Evolutionary conservation across 2,113 vertebrate genomes (phyloP), one percentile per base, ranked within the genome.

Genomic region (Thomomys bottae): DNA sequence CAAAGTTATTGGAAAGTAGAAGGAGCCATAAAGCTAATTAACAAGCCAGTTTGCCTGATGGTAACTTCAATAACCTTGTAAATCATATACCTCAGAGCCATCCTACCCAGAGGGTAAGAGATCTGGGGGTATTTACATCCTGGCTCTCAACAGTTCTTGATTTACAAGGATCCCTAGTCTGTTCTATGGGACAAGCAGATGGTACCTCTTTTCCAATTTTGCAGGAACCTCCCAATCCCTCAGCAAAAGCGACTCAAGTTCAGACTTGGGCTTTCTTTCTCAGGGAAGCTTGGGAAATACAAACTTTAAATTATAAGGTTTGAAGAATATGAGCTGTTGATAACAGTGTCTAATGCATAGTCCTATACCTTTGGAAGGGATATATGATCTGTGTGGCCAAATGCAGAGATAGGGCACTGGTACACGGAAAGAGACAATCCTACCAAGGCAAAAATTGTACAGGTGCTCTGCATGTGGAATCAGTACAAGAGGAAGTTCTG

Each of bases 341-440:
- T 42, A 26, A 40, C 10, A 45, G 49, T 78, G 6, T 34, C 66
- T 92, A 32, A 11, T 6, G 28, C 6, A 63, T 21, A 18, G 49
- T 34, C 15, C 8, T 34, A 40, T 40, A 26, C 7, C 54, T 3
- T 36, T 23, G 9, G 26, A 79, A 76, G 54, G 24, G 30, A 21
- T 34, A 42, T 17, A 30, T 1, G 18, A 57, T 11, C 12, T 42
- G 15, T 49, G 36, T 84, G 84, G 66, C 36, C 84, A 71, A 64
- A 59, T 45, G 40, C 8, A 73, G 30, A 88, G 24, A 61, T 3
- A 8, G 11, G n/a, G 32, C 3, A 20, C 0, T 45, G 59, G 40
- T 12, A 4, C 28, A 11, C 36, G 11, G 28, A 42, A 18, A 67
- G 45, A 73, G 14, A 21, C 0, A 0, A 0, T 15, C 8, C 36